Percentiles rank a stretch among this genome's conserved stretches.
Conservation (phyloP, 23 tunicate genomes). For the Trididemnum nubilum region DNA sequence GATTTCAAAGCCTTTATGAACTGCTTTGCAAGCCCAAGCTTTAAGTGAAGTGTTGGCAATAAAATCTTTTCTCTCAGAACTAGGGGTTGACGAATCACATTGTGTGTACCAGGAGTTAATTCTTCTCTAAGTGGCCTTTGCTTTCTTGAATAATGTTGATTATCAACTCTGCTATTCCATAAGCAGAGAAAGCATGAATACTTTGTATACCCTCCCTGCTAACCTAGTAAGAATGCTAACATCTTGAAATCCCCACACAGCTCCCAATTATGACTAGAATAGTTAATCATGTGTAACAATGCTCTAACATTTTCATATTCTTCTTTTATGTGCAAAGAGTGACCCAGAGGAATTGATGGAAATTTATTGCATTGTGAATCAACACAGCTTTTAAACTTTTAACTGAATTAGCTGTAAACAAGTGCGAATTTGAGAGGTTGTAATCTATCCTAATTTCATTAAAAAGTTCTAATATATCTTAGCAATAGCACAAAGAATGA, state of each 20-base stretch:
- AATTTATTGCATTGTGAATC: conserved; percentile 24
- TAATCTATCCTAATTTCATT: conserved; percentile 23
- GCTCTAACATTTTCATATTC: conserved; percentile 25
- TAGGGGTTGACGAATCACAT: conserved; percentile 32
- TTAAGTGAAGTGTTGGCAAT: conserved; percentile 30
- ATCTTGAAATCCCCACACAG: conserved; percentile 31
- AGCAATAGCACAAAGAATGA: no score
- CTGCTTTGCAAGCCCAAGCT: conserved; percentile 21
- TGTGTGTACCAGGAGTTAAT: conserved; percentile 40
- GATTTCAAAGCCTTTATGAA: no score
- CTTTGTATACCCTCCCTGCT: conserved; percentile 18
- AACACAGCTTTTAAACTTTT: no score
- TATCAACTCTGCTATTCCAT: no score
- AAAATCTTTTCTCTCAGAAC: no score
- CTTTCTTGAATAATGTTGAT: no score
- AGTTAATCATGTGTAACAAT: conserved; percentile 29
- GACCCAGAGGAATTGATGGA: conserved; percentile 30
- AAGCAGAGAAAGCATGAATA: no score
- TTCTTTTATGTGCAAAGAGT: conserved; percentile 30
- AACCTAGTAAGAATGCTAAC: conserved; percentile 11
- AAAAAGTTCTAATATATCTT: conserved; percentile 19
- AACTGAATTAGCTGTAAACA: conserved; percentile 21
- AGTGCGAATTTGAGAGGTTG: conserved; percentile 7
- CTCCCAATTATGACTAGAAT: conserved; percentile 20
- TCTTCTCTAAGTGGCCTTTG: conserved; percentile 30